A percentile compares a stretch with the other conserved stretches of the same genome.
These are phyloP conservation scores for Ornithoptera priamus DNA, from an alignment of 2,888 invertebrate species.

Conservation along the genomic window DNA sequence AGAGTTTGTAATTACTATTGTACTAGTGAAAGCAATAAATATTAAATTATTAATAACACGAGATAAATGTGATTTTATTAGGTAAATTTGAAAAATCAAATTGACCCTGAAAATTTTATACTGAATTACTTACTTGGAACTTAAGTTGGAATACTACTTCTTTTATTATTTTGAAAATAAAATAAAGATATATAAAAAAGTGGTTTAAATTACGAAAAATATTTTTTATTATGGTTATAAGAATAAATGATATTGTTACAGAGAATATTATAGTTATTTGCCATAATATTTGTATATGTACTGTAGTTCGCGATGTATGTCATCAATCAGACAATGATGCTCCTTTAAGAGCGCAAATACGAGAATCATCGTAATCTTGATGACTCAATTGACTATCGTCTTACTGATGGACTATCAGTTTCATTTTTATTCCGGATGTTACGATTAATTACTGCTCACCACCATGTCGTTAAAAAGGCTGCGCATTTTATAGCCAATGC, in stretches of 20 bases:
- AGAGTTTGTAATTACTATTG: too few relatives aligned
- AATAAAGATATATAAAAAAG: background rate
- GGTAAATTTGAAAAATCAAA: too few relatives aligned
- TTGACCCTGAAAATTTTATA: too few relatives aligned
- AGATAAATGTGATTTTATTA: too few relatives aligned
- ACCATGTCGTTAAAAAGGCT: background rate
- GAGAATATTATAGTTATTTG: background rate
- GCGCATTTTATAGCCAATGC: background rate
- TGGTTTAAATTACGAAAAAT: background rate
- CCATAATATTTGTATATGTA: background rate
- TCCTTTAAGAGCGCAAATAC: constrained; percentile 16
- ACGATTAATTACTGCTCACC: background rate
- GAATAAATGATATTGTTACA: background rate
- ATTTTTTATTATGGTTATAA: background rate
- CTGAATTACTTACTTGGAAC: background rate
- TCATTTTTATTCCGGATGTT: constrained; percentile 4
- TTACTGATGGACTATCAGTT: background rate
- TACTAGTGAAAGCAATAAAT: too few relatives aligned
- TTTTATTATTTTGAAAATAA: background rate
- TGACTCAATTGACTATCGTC: constrained; percentile 13
- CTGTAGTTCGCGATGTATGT: constrained; percentile 6
- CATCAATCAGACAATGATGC: constrained; percentile 17
- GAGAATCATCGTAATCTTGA: constrained; percentile 21
- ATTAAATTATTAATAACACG: too few relatives aligned
- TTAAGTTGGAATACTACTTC: background rate